These are phyloP conservation scores for Camponotus vicinus DNA, from an alignment of 1,140 invertebrate genomes.

Conservation along the genomic window DNA sequence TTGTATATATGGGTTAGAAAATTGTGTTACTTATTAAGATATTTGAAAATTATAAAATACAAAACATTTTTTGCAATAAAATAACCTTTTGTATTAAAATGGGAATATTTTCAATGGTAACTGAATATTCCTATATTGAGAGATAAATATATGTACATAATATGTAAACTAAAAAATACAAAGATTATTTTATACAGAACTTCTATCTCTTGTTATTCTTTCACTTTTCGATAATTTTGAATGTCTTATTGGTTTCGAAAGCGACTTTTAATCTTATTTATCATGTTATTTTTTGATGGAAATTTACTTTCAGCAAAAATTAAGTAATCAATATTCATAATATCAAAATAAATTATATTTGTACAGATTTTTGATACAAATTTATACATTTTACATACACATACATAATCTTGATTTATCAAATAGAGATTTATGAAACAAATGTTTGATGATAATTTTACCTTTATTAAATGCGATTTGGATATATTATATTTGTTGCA, in stretches of 20 bases:
- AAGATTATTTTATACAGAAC: conserved; percentile 6
- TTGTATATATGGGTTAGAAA: background rate
- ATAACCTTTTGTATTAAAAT: conserved; percentile 1
- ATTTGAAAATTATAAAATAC: background rate
- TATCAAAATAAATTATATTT: conserved; percentile 8
- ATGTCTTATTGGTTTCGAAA: background rate
- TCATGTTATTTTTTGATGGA: background rate
- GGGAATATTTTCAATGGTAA: background rate
- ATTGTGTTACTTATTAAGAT: background rate
- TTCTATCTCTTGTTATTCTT: background rate
- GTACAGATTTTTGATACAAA: background rate
- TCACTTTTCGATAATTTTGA: background rate
- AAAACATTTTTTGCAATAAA: background rate
- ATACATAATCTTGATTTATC: no score
- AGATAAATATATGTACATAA: background rate
- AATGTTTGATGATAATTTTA: no score
- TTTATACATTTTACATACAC: no score
- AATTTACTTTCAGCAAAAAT: background rate
- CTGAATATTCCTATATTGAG: background rate
- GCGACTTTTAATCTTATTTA: background rate
- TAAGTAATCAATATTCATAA: background rate
- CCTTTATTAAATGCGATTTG: background rate
- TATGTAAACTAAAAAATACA: background rate
- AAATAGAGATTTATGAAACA: no score
- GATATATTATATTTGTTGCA: conserved; percentile 36